Evolutionary conservation across 2,797 vertebrate genomes (phyloP), one percentile per base, ranked within the genome.

Genomic region (Petrocephalus sullivani): DNA sequence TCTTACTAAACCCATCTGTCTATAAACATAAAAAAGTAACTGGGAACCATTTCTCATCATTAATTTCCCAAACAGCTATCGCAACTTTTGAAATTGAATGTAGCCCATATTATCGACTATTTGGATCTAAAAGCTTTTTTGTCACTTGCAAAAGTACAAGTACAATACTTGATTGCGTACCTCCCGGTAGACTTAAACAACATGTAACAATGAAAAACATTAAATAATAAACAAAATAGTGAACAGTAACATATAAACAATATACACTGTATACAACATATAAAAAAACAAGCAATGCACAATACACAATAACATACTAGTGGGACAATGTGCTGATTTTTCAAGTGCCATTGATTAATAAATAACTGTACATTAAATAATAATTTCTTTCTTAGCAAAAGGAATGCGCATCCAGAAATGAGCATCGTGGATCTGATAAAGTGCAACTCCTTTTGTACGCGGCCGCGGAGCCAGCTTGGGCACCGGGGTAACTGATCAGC

Each of bases 401-500:
- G 16, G 16, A 46, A 19, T 46, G 67, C 14, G 37, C 67, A 4
- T 16, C 5, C 28, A 41, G 67, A 75, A 75, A 41, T 75, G 4
- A 75, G 19, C n/a, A 53, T 0, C 78, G 1, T 21, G 41, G 1
- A 19, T 41, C 23, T 49, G 4, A 49, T 19, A 51, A 33, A 84
- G 37, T 53, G 12, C 37, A 51, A 54, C 7, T 4, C 37, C 57
- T 7, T 3, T 19, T 46, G 21, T 46, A 60, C 8, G 37, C 16
- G 21, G 23, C 33, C 57, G 12, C 87, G 64, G 88, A 90, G 92
- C 90, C 89, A 89, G 90, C 71, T 89, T 87, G 92, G 87, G 92
- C 93, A 94, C 91, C 89, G 90, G 89, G 89, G 90, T 92, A 91
- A 92, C 84, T 92, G 91, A 89, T 84, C 87, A 33, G 82, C 85